Evolutionary conservation across 2,797 vertebrate species (phyloP).

Genomic region (Helicolenus hilgendorfi): DNA sequence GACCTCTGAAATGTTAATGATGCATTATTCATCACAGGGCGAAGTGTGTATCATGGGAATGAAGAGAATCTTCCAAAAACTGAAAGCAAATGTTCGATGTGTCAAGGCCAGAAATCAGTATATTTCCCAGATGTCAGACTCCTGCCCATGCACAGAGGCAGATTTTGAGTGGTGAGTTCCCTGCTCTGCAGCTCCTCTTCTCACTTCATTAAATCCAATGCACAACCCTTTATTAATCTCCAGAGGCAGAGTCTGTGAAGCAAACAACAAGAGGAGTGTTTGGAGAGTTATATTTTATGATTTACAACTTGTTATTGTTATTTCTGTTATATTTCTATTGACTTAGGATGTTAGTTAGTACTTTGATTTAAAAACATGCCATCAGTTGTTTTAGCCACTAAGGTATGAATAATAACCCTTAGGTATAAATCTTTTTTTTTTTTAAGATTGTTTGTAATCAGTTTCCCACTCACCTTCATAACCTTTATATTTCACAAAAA

Average conservation of each 20-base stretch:
- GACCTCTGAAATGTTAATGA: constrained; percentile 67
- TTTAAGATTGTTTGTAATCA: neutral
- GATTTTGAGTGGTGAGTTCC: constrained; percentile 96
- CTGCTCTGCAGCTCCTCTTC: constrained; percentile 59
- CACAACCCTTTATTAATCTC: constrained; percentile 70
- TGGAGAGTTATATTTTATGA: constrained; percentile 37
- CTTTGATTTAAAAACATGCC: neutral
- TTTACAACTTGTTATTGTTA: constrained; percentile 31
- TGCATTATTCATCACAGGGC: constrained; percentile 86
- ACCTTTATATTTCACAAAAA: neutral
- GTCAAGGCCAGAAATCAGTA: constrained; percentile 95
- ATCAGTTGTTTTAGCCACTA: neutral
- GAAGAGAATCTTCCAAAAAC: constrained; percentile 95
- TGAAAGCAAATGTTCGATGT: constrained; percentile 93
- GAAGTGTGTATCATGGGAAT: constrained; percentile 97
- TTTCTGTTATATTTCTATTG: constrained; percentile 14
- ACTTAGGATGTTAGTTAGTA: neutral
- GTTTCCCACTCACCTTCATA: neutral
- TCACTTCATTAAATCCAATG: constrained; percentile 77
- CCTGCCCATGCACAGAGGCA: constrained; percentile 95
- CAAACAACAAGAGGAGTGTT: constrained; percentile 46
- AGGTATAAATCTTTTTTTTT: neutral
- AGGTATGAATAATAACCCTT: neutral
- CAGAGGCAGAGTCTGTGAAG: constrained; percentile 64
- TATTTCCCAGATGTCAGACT: constrained; percentile 93